Base-by-base conservation (phyloP, 2,888 invertebrate genomes). In the Lasioglossum calceatum region DNA sequence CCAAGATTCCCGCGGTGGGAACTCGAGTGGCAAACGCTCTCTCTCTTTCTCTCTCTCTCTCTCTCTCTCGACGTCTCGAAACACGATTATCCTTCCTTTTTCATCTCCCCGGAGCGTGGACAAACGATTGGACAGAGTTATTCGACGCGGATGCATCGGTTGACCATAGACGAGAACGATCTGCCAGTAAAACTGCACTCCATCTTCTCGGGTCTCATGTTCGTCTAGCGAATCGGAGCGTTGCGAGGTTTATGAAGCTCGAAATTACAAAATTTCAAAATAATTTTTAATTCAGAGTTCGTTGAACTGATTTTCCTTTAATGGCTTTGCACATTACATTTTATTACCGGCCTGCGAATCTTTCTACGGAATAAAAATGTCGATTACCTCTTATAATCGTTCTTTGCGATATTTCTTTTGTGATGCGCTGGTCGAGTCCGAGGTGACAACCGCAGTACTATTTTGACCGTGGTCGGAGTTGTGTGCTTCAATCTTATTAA, bases 61-160 rank as follows among this genome's bases (percentile, higher is more conserved):
- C 71, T 23, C 50, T 50, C 27, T 44, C 71, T 23, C 50, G 64
- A 16, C 50, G 39, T 67, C 64, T 72, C 19, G 47, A 64, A 72
- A 64, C 61, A 42, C 64, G 67, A 79, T 70, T 83, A 71, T 42
- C n/a, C 71, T n/a, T 23, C 42, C 70, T 71, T 42, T 71, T 42
- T n/a, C 42, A n/a, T 42, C 42, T 5, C 12, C n/a, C 12, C n/a
- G 10, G 39, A 36, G 70, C 70, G 70, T 70, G 27, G 71, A 71
- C 71, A 39, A 39, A 23, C 36, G 70, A 70, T 70, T 39, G 36
- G 70, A 39, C 39, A 39, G 70, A 70, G 39, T 70, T 39, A 23
- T 70, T 70, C 70, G 70, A 70, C 36, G 36, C 39, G 36, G 39
- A 70, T 39, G 23, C 39, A 36, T 23, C 70, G 70, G 19, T 19